Percentiles rank a stretch among this genome's conserved stretches.
Evolutionary conservation across 2,888 invertebrate species (phyloP).

Genomic region (Troglohyphantes excavatus): DNA sequence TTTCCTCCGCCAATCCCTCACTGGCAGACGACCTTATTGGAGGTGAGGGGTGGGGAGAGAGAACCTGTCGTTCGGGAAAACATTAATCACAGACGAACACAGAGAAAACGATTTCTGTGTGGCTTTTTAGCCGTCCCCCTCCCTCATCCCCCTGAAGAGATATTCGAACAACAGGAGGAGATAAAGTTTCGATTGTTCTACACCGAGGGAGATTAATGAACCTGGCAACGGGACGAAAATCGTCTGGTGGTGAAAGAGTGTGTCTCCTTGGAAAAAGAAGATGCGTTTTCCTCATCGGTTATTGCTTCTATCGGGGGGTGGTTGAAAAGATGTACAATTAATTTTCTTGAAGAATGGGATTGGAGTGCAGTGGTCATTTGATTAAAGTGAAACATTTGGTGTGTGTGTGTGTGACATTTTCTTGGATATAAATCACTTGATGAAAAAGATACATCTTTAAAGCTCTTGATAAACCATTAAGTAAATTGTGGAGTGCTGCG

Average conservation of each 20-base stretch:
- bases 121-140: constrained; percentile 46
- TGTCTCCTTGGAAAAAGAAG: too few species aligned
- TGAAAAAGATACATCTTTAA: too few species aligned
- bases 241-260: background rate
- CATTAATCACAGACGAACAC: constrained; percentile 27
- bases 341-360: constrained; percentile 5
- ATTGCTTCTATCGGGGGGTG: background rate
- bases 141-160: constrained; percentile 11
- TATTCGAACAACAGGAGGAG: constrained; percentile 13
- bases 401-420: too few species aligned
- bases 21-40: background rate
- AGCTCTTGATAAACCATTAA: too few species aligned
- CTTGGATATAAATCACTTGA: too few species aligned
- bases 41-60: too few species aligned
- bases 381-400: background rate
- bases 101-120: constrained; percentile 14
- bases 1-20: background rate
- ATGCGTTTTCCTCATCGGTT: background rate
- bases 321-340: background rate
- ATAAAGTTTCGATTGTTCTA: constrained; percentile 44
- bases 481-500: too few species aligned
- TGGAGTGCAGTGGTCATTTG: background rate
- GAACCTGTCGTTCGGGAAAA: constrained; percentile 10
- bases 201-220: constrained; percentile 23
- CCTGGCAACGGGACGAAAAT: background rate